phyloP scores from a whole-genome alignment of 2,113 vertebrate species.

The Acinonyx jubatus region DNA sequence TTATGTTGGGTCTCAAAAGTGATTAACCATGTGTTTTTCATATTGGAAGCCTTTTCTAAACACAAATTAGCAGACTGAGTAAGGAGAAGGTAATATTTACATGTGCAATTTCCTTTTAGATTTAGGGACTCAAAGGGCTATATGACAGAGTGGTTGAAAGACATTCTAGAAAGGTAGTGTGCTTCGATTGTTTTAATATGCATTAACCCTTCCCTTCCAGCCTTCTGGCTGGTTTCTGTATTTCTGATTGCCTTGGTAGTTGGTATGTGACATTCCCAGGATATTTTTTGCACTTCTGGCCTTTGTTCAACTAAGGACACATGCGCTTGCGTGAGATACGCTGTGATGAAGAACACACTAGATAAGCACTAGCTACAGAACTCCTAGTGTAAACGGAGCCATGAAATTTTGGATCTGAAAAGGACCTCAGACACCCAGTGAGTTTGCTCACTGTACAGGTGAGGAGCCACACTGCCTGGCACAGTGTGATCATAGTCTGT shows the following conservation, averaged over 20 bases:
- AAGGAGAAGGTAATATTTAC: constrained; percentile 33
- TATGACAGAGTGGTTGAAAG: not conserved
- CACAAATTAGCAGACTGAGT: constrained; percentile 75
- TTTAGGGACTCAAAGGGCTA: not conserved
- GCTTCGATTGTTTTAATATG: not conserved
- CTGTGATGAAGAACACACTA: not conserved
- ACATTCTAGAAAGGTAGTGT: not conserved
- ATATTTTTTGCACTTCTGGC: not conserved
- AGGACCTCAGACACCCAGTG: not conserved
- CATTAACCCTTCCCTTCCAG: not conserved
- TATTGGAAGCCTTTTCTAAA: constrained; percentile 80
- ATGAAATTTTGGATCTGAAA: not conserved
- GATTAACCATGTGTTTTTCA: constrained; percentile 83
- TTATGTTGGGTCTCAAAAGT: constrained; percentile 83
- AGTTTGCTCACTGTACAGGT: not conserved
- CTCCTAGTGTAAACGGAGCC: not conserved
- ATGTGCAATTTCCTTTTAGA: not conserved
- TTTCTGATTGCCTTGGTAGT: accelerated
- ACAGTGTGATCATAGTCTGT: not conserved
- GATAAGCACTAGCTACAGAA: not conserved
- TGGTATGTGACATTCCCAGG: not conserved
- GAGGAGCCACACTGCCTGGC: not conserved
- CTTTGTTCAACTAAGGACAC: not conserved
- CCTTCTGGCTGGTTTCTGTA: not conserved
- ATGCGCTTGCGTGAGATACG: not conserved